Conservation (phyloP, 2,113 vertebrate genomes). For the Xiphophorus hellerii region DNA sequence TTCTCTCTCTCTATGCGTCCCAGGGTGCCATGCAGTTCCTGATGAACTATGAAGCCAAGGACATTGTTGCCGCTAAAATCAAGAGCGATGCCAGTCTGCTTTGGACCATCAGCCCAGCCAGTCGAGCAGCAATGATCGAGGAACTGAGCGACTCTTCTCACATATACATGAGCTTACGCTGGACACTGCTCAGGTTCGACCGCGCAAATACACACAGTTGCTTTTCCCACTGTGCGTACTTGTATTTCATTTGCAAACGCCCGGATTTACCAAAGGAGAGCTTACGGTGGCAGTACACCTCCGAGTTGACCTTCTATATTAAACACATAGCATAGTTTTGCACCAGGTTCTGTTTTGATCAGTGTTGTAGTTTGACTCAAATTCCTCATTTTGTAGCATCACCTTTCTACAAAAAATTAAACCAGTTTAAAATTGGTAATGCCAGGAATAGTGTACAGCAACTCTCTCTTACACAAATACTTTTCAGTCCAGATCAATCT, state of each 20-base stretch:
- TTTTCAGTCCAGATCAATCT: no score
- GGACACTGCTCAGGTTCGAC: constrained; percentile 74
- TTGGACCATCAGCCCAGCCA: constrained; percentile 77
- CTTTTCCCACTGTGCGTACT: not conserved
- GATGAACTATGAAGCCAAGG: constrained; percentile 73
- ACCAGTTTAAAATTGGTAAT: no score
- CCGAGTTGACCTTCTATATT: no score
- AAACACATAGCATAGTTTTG: no score
- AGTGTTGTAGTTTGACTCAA: no score
- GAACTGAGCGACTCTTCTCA: constrained; percentile 74
- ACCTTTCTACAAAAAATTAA: no score
- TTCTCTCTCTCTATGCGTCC: not conserved
- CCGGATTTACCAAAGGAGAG: not conserved
- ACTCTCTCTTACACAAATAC: no score
- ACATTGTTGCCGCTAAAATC: constrained; percentile 68
- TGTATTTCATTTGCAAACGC: not conserved
- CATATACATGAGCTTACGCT: constrained; percentile 66
- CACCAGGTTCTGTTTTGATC: no score
- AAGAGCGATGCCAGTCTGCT: constrained; percentile 81
- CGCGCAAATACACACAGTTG: not conserved
- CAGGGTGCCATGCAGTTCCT: constrained; percentile 74
- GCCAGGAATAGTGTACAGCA: no score
- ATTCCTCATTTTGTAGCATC: no score
- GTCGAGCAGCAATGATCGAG: constrained; percentile 62
- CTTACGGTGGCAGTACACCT: not conserved